Base-by-base conservation (phyloP, 2,888 invertebrate genomes). In the Tetramorium bicarinatum region DNA sequence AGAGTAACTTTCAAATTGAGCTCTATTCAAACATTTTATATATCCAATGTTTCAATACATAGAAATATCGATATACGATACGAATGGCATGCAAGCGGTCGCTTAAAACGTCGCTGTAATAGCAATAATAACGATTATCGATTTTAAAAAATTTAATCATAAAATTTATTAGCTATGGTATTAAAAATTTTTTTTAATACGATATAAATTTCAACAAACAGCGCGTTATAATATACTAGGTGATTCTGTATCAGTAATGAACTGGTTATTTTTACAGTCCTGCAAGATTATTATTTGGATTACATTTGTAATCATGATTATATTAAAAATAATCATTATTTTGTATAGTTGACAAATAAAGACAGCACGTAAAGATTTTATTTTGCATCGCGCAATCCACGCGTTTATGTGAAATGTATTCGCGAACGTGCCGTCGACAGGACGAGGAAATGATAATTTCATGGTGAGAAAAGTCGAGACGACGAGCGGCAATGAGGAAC, bases 401-500 rank as follows among this genome's bases (percentile, higher is more conserved):
- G 25, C 18, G 6, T 21, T 41, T 59, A 15, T 41, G n/a, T 49
- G 34, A 44, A 49, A 4, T 34, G 6, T n/a, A 47, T 34, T 47
- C 15, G 25, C 56, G 21, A 74, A 56, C 7, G 29, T 38, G 75
- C 44, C 13, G 54, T 25, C 38, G 82, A 82, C 47, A 38, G 47
- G 79, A 83, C 82, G 79, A 81, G 88, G 80, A 83, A 89, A 85
- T 85, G 86, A 85, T 84, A 85, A 87, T 86, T 87, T 83, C 61
- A 83, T 76, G 85, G 86, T 84, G 83, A 86, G 84, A 87, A 90
- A 89, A 88, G 85, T 87, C 82, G 69, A 67, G 80, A 67, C 59
- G 41, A 80, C 66, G 72, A 71, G 66, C 66, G 83, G 82, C 76
- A 66, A 66, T 59, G 72, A 84, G 76, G 47, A 84, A 62, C 72